These are phyloP conservation scores for Scaptomyza pallida DNA, from an alignment of 1,140 invertebrate species.

Conservation along the genomic window DNA sequence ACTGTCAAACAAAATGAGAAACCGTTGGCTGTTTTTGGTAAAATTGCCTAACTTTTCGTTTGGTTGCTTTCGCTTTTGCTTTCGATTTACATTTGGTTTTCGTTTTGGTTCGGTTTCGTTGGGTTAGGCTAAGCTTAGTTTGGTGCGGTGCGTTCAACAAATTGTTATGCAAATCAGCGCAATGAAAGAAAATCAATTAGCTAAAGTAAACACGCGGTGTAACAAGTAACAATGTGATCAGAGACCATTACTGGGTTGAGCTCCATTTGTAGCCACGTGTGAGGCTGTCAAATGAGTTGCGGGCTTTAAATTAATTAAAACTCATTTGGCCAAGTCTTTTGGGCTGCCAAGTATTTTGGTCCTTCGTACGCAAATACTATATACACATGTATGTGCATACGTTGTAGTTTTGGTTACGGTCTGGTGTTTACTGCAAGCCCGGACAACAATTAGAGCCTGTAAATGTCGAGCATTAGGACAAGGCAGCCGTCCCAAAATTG, in stretches of 20 bases:
- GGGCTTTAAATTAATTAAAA: slow-evolving; percentile 74
- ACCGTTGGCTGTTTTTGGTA: slow-evolving; percentile 31
- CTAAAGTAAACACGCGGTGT: slow-evolving; percentile 66
- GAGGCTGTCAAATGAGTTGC: slow-evolving; percentile 44
- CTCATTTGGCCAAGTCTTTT: slow-evolving; percentile 69
- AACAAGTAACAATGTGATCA: slow-evolving; percentile 40
- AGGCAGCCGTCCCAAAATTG: slow-evolving; percentile 18
- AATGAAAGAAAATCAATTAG: slow-evolving; percentile 81
- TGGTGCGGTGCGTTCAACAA: slow-evolving; percentile 29
- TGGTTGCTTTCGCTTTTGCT: slow-evolving; percentile 37
- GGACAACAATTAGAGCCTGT: slow-evolving; percentile 65
- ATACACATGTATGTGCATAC: background rate
- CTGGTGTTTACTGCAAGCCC: slow-evolving; percentile 21
- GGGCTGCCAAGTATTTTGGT: slow-evolving; percentile 29
- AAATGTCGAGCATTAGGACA: slow-evolving; percentile 50
- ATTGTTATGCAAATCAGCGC: slow-evolving; percentile 75
- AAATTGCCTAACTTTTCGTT: slow-evolving; percentile 28
- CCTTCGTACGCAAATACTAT: slow-evolving; percentile 4
- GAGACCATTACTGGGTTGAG: slow-evolving; percentile 19
- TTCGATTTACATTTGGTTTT: slow-evolving; percentile 10
- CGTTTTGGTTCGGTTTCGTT: background rate
- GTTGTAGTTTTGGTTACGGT: slow-evolving; percentile 33
- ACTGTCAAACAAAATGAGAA: slow-evolving; percentile 45
- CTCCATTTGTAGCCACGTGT: slow-evolving; percentile 39
- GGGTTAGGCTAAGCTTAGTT: background rate